These are phyloP conservation scores for Etheostoma nigrum DNA, from an alignment of 2,797 vertebrate species.

Conservation along the genomic window DNA sequence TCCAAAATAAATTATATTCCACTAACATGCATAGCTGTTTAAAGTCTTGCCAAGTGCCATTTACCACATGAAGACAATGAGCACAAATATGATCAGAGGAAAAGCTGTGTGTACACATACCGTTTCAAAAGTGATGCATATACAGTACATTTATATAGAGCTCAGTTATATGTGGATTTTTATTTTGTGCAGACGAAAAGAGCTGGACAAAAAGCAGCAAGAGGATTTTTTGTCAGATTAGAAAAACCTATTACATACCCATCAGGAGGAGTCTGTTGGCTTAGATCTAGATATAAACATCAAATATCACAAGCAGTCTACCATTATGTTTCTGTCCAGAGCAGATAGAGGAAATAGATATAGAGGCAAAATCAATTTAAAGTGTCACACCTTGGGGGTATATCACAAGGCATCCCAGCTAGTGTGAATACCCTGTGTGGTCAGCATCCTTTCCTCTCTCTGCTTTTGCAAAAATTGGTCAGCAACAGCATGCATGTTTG, in stretches of 20 bases:
- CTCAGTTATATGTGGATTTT: background rate
- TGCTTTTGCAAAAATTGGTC: conserved; percentile 67
- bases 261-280: conserved; percentile 53
- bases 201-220: conserved; percentile 27
- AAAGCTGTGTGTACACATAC: background rate
- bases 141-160: conserved; percentile 25
- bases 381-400: conserved; percentile 32
- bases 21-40: conserved; percentile 19
- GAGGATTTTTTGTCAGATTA: conserved; percentile 52
- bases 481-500: conserved; percentile 59
- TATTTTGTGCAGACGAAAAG: conserved; percentile 19
- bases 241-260: conserved; percentile 62
- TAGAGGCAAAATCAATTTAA: conserved; percentile 40
- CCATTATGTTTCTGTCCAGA: conserved; percentile 42
- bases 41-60: conserved; percentile 3
- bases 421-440: conserved; percentile 31
- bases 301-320: conserved; percentile 35
- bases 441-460: conserved; percentile 26
- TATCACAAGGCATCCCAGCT: conserved; percentile 17
- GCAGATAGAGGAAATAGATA: conserved; percentile 27
- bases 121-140: conserved; percentile 36
- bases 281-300: conserved; percentile 51
- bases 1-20: conserved; percentile 22
- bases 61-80: conserved; percentile 5
- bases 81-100: conserved; percentile 4